These are phyloP conservation scores for Florisuga fusca DNA, from an alignment of 2,797 vertebrate genomes.

Conservation along the genomic window DNA sequence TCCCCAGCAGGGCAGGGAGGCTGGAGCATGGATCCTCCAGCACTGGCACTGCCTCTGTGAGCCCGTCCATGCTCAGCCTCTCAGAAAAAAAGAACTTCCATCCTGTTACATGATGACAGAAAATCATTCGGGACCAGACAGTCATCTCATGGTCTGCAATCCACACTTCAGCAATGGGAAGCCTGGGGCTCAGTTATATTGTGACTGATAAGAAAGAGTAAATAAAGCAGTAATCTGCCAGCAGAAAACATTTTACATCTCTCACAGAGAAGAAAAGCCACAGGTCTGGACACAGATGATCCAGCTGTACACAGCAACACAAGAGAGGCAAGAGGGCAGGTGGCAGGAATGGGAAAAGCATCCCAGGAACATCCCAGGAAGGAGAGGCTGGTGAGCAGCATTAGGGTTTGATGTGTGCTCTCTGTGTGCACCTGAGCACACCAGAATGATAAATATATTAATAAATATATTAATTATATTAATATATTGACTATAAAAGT, in stretches of 20 bases:
- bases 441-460: background rate
- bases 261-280: background rate
- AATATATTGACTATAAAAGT: too few relatives aligned
- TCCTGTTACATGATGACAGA: background rate
- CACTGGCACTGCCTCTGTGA: background rate
- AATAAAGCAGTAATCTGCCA: background rate
- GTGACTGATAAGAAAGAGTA: background rate
- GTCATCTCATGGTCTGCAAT: background rate
- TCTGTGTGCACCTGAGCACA: background rate
- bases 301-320: fast-evolving
- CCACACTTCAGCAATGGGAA: background rate
- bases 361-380: background rate
- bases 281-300: background rate
- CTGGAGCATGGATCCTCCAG: fast-evolving
- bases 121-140: background rate
- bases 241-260: background rate
- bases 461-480: too few relatives aligned
- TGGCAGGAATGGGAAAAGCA: fast-evolving
- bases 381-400: background rate
- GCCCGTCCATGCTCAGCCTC: fast-evolving
- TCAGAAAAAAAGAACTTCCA: background rate
- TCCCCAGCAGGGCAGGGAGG: fast-evolving
- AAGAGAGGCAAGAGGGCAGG: background rate
- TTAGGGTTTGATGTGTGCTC: too few relatives aligned
- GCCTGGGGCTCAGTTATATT: background rate